Base-by-base conservation (phyloP, 2,888 invertebrate species). In the Troglohyphantes excavatus region DNA sequence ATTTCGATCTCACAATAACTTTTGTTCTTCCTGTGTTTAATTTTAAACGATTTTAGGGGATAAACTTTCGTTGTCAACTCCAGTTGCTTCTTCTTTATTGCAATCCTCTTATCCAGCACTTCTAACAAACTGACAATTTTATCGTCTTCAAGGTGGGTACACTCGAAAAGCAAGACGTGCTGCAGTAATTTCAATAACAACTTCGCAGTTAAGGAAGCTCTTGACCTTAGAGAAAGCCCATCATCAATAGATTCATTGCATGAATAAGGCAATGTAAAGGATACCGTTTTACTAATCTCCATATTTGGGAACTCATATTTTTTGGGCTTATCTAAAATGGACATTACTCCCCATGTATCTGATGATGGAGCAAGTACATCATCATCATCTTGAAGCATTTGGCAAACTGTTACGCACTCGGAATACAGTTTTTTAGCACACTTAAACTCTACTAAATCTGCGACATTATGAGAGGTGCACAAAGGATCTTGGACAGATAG, bases 401-500 rank as follows among this genome's bases (percentile, higher is more conserved):
- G 84, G 33, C 59, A 46, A n/a, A 29, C 63, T 26, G 19, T 17
- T 9, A 78, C 7, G 5, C 78, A 17, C 19, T 90, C 84, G 2
- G 23, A 13, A 53, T 46, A 65, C 9, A 90, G 29, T 53, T 72
- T 83, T 26, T 21, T 65, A 26, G 84, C 83, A 13, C 21, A 17
- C 23, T 72, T 90, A 33, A 46, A 72, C 63, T 90, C 90, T 1
- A 90, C 90, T 5, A 90, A 65, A 6, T 90, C 84, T 7, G 90
- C 90, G 33, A 90, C 90, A 90, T 90, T 90, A 23, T 90, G 90
- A 2, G 84, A 19, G 7, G 39, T 3, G 11, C 23, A 26, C 72
- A 90, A 53, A 26, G 90, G 90, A 72, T 90, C 90, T 39, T 90
- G 90, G 13, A 90, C 72, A 78, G 83, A 90, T 7, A 90, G 46